Percentiles rank a stretch among this genome's conserved stretches.
Evolutionary conservation across 2,113 vertebrate genomes (phyloP).

Genomic region (Hemicordylus capensis): DNA sequence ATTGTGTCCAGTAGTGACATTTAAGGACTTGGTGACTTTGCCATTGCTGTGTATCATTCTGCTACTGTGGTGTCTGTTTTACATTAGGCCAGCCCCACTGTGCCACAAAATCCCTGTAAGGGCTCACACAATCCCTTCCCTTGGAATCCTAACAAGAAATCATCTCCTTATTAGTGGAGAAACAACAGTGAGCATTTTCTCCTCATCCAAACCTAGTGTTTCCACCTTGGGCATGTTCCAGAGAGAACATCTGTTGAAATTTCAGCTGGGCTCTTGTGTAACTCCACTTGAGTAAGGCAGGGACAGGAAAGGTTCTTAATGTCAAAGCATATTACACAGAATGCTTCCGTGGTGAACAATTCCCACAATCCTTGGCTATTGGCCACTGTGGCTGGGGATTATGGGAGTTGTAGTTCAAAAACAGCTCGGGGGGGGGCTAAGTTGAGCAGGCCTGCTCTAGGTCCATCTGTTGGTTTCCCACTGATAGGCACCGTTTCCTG

Average conservation of each 20-base stretch:
- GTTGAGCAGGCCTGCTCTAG: no score
- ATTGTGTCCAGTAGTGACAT: neutral
- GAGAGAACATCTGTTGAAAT: neutral
- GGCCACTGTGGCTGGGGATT: no score
- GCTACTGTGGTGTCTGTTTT: accelerated
- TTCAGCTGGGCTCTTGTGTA: neutral
- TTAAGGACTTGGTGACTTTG: neutral
- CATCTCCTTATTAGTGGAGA: neutral
- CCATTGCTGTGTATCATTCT: neutral
- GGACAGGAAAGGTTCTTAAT: neutral
- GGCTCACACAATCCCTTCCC: neutral
- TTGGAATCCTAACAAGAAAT: neutral
- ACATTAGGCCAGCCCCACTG: neutral
- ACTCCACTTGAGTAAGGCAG: neutral
- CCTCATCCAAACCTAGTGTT: neutral
- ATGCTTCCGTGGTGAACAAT: neutral
- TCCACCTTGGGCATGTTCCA: neutral
- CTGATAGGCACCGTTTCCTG: neutral
- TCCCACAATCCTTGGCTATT: no score
- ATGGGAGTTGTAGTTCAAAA: no score
- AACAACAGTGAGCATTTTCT: neutral
- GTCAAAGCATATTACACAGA: neutral
- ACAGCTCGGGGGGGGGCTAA: no score
- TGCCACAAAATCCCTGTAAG: neutral
- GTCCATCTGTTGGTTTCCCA: neutral